Evolutionary conservation across 2,113 vertebrate genomes (phyloP).

Genomic region (Phrynosoma platyrhinos): DNA sequence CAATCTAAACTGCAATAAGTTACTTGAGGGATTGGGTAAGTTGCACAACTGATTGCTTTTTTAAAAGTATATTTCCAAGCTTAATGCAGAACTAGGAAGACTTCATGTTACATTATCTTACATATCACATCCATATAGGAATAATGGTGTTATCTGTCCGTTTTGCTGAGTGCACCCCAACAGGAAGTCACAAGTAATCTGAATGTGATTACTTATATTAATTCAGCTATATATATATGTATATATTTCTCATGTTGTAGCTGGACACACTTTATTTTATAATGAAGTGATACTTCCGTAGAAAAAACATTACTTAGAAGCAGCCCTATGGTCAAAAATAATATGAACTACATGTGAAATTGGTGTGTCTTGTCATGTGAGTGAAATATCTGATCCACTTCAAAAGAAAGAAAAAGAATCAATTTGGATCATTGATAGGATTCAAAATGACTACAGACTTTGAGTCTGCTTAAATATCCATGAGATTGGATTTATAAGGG

Average conservation of each 20-base stretch:
- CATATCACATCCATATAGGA: background rate
- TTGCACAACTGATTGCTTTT: background rate
- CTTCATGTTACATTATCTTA: background rate
- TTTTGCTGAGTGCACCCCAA: background rate
- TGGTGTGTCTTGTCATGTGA: slow-evolving; percentile 60
- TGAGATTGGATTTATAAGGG: slow-evolving; percentile 60
- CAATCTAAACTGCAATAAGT: no score
- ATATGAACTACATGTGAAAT: slow-evolving; percentile 33
- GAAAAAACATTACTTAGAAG: slow-evolving; percentile 13
- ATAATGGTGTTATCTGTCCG: background rate
- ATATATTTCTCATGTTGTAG: background rate
- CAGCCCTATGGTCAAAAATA: slow-evolving; percentile 26
- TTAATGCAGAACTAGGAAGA: background rate
- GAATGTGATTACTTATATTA: background rate
- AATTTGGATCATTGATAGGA: slow-evolving; percentile 54
- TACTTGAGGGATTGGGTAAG: background rate
- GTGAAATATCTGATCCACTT: slow-evolving; percentile 66
- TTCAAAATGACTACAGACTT: slow-evolving; percentile 53
- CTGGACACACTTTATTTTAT: background rate
- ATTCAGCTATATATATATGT: background rate
- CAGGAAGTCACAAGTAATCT: background rate
- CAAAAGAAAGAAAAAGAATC: slow-evolving; percentile 45
- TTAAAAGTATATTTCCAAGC: background rate
- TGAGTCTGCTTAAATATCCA: slow-evolving; percentile 65
- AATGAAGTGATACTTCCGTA: background rate